Conservation (phyloP, 1,140 invertebrate genomes). For the Drosophila busckii region DNA sequence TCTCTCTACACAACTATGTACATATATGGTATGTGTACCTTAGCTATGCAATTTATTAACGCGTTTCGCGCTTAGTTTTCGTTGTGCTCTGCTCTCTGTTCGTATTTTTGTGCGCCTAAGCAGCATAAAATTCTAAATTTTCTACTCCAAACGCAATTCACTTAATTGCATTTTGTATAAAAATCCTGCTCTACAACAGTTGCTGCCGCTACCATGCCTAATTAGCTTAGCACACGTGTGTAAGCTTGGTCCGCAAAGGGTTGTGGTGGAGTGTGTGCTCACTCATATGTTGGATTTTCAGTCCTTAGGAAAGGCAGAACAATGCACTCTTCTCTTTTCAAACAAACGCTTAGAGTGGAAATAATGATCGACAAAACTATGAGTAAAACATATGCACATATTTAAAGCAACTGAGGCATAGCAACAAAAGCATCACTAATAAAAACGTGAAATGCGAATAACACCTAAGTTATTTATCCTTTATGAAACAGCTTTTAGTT, state of each 20-base stretch:
- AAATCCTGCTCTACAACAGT: constrained; percentile 16
- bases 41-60: constrained; percentile 25
- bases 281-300: constrained; percentile 26
- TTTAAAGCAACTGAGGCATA: too few relatives aligned
- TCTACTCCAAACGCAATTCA: constrained; percentile 7
- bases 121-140: constrained; percentile 34
- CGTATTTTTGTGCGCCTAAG: constrained; percentile 19
- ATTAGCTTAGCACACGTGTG: constrained; percentile 28
- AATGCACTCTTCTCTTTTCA: constrained; percentile 28
- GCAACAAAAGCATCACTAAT: too few relatives aligned
- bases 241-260: not conserved
- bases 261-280: not conserved
- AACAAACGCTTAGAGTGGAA: constrained; percentile 25
- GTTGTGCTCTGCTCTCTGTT: too few relatives aligned
- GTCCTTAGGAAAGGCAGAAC: constrained; percentile 15
- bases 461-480: too few relatives aligned
- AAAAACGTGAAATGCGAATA: too few relatives aligned
- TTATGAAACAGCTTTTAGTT: too few relatives aligned
- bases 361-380: too few relatives aligned
- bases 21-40: constrained; percentile 11
- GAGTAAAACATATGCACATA: too few relatives aligned
- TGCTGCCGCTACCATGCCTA: constrained; percentile 13
- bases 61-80: constrained; percentile 13
- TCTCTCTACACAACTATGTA: not conserved
- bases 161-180: not conserved